A percentile compares a stretch with the other conserved stretches of the same genome.
Evolutionary conservation across 2,888 invertebrate species (phyloP).

Genomic region (Oxycera nigricornis): DNA sequence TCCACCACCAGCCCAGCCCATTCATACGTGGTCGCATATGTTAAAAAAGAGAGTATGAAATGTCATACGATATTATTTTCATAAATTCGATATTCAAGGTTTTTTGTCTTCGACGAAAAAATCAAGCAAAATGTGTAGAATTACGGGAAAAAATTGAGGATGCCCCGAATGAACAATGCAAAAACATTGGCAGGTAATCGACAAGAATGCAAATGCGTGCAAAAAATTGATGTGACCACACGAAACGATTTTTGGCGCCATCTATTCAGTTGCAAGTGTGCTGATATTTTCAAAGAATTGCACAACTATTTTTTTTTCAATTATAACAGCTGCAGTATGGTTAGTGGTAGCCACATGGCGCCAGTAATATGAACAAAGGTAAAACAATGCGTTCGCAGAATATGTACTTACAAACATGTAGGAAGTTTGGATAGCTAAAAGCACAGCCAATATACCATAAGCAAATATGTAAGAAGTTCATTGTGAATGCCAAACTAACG

Average conservation of each 20-base stretch:
- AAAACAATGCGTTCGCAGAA: no score
- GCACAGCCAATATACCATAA: no score
- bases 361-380: no score
- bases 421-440: no score
- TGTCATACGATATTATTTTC: conserved; percentile 35
- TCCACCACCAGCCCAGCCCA: background rate
- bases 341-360: no score
- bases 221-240: conserved; percentile 21
- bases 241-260: conserved; percentile 28
- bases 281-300: no score
- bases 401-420: no score
- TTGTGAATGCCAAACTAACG: no score
- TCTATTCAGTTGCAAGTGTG: background rate
- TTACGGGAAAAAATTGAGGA: background rate
- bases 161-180: background rate
- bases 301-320: no score
- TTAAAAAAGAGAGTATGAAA: background rate
- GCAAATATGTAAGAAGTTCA: no score
- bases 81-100: conserved; percentile 30
- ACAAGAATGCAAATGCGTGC: background rate
- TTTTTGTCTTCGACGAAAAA: background rate
- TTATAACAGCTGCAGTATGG: no score
- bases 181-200: conserved; percentile 9
- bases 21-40: background rate
- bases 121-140: background rate